Base-by-base conservation (phyloP, 1,140 invertebrate species). In the Drosophila lowei region DNA sequence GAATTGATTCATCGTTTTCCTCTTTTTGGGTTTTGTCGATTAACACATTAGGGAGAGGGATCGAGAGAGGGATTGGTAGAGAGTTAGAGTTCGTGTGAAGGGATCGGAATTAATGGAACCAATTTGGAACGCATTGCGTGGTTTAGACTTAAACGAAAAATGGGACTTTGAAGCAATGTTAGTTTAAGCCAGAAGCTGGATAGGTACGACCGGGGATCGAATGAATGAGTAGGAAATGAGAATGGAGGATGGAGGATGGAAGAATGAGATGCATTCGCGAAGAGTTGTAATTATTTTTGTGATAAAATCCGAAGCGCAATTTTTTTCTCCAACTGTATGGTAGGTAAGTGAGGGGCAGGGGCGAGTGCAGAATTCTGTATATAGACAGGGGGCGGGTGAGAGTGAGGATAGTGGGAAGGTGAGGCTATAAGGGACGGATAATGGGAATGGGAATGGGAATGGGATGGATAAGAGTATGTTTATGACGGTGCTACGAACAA, bases 401-500 rank as follows among this genome's bases (percentile, higher is more conserved):
- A 42, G 8, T n/a, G 49, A 25, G 41, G 21, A 15, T 8, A 57
- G 15, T 38, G 34, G 41, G 21, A 18, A 6, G 49, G 15, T 38
- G 34, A 13, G 11, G 34, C 34, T 43, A 41, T 38, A 18, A 18
- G 16, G 66, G 28, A 25, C 23, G 23, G 23, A 18, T 18, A 46
- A 23, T 50, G 23, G 47, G 60, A 28, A 23, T 50, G 23, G 47
- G 60, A 28, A 23, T 41, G 43, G 41, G 41, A 28, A 13, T 6
- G 47, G 16, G 28, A 56, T 3, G 9, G 58, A 41, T 21, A 13
- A 72, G 68, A 58, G 77, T 79, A 81, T 80, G 75, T 76, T 70
- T 81, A 78, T 79, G 81, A 90, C 79, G 89, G 89, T 90, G 89
- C 89, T 90, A 90, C 77, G 80, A 89, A 90, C 89, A 90, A 90